Evolutionary conservation across 2,888 invertebrate species (phyloP), one percentile per base, ranked within the genome.

Genomic region (Incurvaria masculella): DNA sequence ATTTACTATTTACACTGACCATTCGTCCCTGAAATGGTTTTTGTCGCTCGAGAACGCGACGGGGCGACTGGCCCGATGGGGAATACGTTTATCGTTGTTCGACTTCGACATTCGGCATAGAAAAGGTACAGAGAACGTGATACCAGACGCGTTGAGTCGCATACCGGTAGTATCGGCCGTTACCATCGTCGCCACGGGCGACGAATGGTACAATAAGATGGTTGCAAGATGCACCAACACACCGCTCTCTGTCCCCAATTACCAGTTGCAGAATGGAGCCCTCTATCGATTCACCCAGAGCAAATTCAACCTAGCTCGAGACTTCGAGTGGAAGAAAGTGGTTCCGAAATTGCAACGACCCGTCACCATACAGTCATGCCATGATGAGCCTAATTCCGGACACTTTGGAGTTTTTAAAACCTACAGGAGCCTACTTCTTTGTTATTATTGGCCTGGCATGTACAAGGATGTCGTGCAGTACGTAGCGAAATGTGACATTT

Each of bases 401-500:
- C 57, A 58, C 50, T 44, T 56, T 0, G 50, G 57, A 2, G 53
- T 56, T 20, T 54, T 55, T 41, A 58, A 59, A 50, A 60, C 59
- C 0, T 55, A 56, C 21, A 52, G 48, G 44, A 47, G 59, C 1
- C 10, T 59, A 4, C 14, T 41, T 1, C 41, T 56, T 2, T 42
- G 45, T 1, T 57, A 52, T 17, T 58, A 43, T 41, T 57, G 57
- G 58, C 56, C 56, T 0, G 49, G 51, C 1, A 56, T 57, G 55
- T 46, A 56, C 18, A 0, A 3, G 1, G 56, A 57, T 40, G 53
- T 56, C 0, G 49, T 45, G 2, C 46, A 51, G 2, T 55, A 48
- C 23, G 49, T 52, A 6, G 40, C 6, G 33, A 44, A 49, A 2
- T 56, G 55, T 46, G 51, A 50, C 14, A 48, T 8, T 1, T 56